phyloP scores from a whole-genome alignment of 64 coral and sea anemone species.

The Montipora capricornis region DNA sequence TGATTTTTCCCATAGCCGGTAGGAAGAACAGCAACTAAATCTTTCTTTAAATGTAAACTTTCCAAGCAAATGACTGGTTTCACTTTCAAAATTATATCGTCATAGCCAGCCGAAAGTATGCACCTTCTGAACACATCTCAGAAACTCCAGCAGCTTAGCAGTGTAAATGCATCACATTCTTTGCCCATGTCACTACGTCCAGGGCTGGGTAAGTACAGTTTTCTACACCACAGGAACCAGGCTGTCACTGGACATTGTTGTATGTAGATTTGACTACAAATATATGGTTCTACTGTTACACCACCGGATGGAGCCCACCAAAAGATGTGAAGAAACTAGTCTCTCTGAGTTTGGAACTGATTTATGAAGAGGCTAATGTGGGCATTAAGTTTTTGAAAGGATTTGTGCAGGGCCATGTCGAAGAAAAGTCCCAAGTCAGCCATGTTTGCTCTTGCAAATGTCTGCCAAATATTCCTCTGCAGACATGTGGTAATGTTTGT shows the following conservation, averaged over 20 bases:
- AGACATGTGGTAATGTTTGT: slow-evolving; percentile 71
- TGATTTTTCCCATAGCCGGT: no score
- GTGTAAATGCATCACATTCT: not conserved
- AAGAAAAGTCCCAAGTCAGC: not conserved
- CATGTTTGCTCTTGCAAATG: slow-evolving; percentile 27
- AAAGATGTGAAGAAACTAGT: slow-evolving; percentile 10
- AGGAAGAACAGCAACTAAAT: no score
- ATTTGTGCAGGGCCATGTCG: not conserved
- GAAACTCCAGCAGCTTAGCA: no score
- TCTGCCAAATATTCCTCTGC: slow-evolving; percentile 44
- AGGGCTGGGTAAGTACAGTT: not conserved
- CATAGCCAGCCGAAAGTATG: no score
- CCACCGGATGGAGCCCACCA: slow-evolving; percentile 46
- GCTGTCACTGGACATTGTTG: no score
- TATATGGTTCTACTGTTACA: slow-evolving; percentile 72
- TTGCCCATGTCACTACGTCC: slow-evolving; percentile 15
- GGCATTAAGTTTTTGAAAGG: not conserved
- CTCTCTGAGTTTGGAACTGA: slow-evolving; percentile 14
- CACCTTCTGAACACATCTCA: no score
- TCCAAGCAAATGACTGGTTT: no score
- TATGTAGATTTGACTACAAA: slow-evolving; percentile 52
- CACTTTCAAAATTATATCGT: no score
- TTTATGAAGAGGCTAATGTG: not conserved
- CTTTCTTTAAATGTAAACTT: no score
- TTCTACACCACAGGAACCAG: no score